phyloP scores from a whole-genome alignment of 2,113 vertebrate species.

The Tragelaphus scriptus region DNA sequence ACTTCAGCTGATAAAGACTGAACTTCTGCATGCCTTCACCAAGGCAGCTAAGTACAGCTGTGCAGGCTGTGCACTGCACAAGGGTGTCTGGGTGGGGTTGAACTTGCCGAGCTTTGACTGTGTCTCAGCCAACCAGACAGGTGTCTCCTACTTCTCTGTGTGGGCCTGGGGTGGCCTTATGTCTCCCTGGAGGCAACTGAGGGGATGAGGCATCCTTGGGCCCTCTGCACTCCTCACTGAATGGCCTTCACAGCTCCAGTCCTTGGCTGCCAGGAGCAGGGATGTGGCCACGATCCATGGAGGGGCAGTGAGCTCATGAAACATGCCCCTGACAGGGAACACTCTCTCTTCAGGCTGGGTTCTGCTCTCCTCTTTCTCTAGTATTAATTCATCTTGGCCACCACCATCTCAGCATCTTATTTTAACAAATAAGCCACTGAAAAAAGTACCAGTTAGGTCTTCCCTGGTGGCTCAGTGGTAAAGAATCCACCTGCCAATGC shows the following conservation, averaged over 20 bases:
- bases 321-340: background rate
- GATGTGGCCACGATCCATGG: background rate
- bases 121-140: background rate
- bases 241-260: background rate
- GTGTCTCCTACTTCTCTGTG: background rate
- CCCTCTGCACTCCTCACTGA: background rate
- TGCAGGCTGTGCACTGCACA: background rate
- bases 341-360: background rate
- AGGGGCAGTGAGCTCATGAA: background rate
- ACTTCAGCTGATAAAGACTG: background rate
- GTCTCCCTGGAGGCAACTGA: background rate
- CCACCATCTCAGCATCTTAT: background rate
- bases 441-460: background rate
- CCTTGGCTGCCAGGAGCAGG: background rate
- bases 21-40: background rate
- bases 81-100: background rate
- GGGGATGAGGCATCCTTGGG: background rate
- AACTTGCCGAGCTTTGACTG: background rate
- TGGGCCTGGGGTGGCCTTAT: background rate
- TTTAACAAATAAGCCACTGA: background rate
- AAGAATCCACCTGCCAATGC: background rate
- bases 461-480: background rate
- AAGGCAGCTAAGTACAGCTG: background rate
- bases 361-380: background rate
- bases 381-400: background rate